phyloP scores from a whole-genome alignment of 2,888 invertebrate species.

The Eupsilia transversa region DNA sequence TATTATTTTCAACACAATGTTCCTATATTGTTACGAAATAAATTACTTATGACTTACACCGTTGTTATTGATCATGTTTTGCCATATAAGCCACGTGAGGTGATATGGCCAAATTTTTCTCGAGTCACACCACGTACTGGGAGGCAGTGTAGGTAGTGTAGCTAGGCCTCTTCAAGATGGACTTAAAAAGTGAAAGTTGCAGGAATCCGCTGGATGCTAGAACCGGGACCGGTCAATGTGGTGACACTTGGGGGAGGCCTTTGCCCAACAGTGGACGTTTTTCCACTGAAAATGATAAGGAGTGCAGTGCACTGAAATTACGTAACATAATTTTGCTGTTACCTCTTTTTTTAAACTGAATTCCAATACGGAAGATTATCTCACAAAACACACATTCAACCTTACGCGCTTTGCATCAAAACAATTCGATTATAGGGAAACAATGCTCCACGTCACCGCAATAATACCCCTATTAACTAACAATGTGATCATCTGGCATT shows the following conservation, averaged over 20 bases:
- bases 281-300: too few relatives aligned
- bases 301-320: background rate
- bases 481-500: constrained; percentile 58
- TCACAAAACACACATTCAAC: background rate
- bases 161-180: background rate
- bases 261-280: background rate
- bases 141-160: background rate
- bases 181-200: background rate
- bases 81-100: background rate
- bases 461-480: constrained; percentile 58
- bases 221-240: rapidly evolving
- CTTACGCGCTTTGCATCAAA: constrained; percentile 23
- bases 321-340: background rate
- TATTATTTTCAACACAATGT: too few relatives aligned
- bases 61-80: too few relatives aligned
- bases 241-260: background rate
- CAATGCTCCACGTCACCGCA: constrained; percentile 45
- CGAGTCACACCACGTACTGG: background rate
- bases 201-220: too few relatives aligned
- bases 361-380: background rate
- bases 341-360: background rate
- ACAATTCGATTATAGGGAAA: constrained; percentile 38
- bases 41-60: too few relatives aligned
- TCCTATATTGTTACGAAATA: too few relatives aligned
- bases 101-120: background rate